Evolutionary conservation across 2,888 invertebrate genomes (phyloP).

Genomic region (Cabera pusaria): DNA sequence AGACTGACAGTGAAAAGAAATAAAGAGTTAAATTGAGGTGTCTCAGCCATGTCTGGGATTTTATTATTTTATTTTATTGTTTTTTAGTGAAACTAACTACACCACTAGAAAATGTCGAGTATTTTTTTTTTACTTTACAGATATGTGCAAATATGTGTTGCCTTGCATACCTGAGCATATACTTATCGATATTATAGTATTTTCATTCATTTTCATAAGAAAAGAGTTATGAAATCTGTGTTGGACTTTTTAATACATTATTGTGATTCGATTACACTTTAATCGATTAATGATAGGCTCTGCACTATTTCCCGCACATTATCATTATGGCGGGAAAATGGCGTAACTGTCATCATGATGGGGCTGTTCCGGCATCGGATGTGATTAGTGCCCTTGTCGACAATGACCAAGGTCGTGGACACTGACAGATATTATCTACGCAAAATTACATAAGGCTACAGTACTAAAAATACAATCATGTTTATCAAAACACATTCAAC

Average conservation of each 20-base stretch:
- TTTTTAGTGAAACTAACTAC: too few relatives aligned
- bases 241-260: too few relatives aligned
- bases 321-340: conserved; percentile 38
- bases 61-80: background rate
- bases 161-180: too few relatives aligned
- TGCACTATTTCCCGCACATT: conserved; percentile 40
- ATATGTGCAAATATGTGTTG: too few relatives aligned
- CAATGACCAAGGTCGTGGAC: conserved; percentile 50
- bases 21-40: conserved; percentile 1
- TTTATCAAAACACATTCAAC: too few relatives aligned
- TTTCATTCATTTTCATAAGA: too few relatives aligned
- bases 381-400: conserved; percentile 51
- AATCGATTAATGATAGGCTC: conserved; percentile 1
- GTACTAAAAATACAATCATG: conserved; percentile 13
- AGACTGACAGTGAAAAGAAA: conserved; percentile 19
- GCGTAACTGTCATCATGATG: conserved; percentile 49
- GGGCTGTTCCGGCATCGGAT: conserved; percentile 53
- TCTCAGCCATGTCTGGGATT: conserved; percentile 1
- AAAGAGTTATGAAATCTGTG: too few relatives aligned
- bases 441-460: conserved; percentile 28
- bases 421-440: conserved; percentile 36
- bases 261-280: conserved; percentile 1
- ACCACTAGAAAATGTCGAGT: too few relatives aligned
- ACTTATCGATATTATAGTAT: too few relatives aligned
- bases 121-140: too few relatives aligned